Evolutionary conservation across 2,888 invertebrate species (phyloP).

Genomic region (Agelastica alni): DNA sequence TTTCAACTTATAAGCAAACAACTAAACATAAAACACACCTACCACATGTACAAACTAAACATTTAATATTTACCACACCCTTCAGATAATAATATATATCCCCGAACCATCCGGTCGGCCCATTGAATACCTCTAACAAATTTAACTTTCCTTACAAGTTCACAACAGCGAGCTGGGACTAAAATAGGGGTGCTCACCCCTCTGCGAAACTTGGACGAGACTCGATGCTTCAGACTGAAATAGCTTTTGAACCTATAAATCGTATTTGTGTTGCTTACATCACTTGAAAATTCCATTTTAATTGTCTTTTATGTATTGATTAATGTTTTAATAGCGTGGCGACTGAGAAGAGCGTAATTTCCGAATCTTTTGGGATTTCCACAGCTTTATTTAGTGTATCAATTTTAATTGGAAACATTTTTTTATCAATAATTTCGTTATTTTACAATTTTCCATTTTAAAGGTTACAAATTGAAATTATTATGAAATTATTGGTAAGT

Average conservation of each 20-base stretch:
- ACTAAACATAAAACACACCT: too few species aligned
- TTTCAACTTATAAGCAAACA: too few species aligned
- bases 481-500: too few species aligned
- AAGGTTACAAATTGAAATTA: too few species aligned
- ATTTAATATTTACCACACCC: conserved; percentile 19
- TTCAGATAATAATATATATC: conserved; percentile 14
- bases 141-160: conserved; percentile 23
- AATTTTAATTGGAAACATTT: too few species aligned
- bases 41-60: too few species aligned
- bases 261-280: conserved; percentile 23
- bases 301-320: conserved; percentile 15
- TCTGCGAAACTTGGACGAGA: conserved; percentile 20
- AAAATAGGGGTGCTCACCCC: conserved; percentile 23
- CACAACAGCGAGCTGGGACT: conserved; percentile 14
- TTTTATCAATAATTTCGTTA: too few species aligned
- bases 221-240: conserved; percentile 12
- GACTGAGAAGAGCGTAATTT: too few species aligned
- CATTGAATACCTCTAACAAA: conserved; percentile 25
- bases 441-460: too few species aligned
- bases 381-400: too few species aligned
- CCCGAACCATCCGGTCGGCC: conserved; percentile 17
- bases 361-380: too few species aligned
- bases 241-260: conserved; percentile 24
- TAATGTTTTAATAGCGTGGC: too few species aligned
- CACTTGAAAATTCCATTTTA: conserved; percentile 22